Evolutionary conservation across 2,888 invertebrate species (phyloP).

Genomic region (Sminthurinus aureus): DNA sequence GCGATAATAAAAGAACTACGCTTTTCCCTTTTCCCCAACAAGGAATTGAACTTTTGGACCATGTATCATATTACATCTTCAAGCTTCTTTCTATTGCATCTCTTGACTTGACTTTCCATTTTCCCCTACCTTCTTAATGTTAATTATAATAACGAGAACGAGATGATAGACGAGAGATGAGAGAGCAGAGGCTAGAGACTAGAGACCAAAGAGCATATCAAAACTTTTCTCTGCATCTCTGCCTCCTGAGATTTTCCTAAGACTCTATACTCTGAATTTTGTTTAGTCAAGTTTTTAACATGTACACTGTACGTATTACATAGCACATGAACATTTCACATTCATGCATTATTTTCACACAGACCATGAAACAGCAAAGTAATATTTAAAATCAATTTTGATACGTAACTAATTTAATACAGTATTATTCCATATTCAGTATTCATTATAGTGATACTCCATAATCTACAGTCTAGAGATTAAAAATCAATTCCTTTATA

Average conservation of each 20-base stretch:
- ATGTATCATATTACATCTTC: neutral
- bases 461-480: too few relatives aligned
- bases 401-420: too few relatives aligned
- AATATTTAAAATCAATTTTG: too few relatives aligned
- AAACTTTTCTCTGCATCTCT: neutral
- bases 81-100: neutral
- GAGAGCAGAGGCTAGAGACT: neutral
- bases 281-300: neutral
- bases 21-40: neutral
- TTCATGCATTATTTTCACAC: too few relatives aligned
- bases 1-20: neutral
- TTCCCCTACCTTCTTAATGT: neutral
- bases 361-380: too few relatives aligned
- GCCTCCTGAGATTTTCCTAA: neutral
- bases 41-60: neutral
- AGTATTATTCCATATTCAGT: too few relatives aligned
- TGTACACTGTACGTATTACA: too few relatives aligned
- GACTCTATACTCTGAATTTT: neutral
- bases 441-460: too few relatives aligned
- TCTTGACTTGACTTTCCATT: too few relatives aligned
- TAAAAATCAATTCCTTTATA: too few relatives aligned
- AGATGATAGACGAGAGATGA: neutral
- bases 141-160: neutral
- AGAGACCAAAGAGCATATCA: neutral
- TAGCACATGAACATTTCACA: too few relatives aligned